Percentiles rank a stretch among this genome's conserved stretches.
Evolutionary conservation across 2,888 invertebrate species (phyloP).

Genomic region (Orthosia gothica): DNA sequence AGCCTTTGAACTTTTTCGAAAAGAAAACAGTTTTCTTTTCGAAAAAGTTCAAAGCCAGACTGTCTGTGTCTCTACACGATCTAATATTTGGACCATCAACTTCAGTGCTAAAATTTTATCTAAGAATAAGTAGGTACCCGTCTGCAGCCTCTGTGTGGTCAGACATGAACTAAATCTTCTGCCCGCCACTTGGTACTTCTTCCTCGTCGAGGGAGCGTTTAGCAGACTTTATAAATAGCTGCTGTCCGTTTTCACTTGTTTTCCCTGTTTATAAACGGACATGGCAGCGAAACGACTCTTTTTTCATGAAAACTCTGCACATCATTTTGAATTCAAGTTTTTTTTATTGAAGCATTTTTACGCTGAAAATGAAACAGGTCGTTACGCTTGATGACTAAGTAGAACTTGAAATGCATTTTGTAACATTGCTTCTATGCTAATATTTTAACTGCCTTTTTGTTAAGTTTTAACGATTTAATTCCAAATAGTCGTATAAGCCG

Average conservation of each 20-base stretch:
- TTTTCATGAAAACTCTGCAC: constrained; percentile 41
- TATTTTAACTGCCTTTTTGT: constrained; percentile 12
- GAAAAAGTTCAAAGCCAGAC: no score
- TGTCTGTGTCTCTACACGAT: background rate
- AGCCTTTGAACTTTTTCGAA: no score
- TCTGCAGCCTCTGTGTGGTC: constrained; percentile 6
- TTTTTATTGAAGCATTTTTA: constrained; percentile 23
- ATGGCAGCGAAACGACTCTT: constrained; percentile 42
- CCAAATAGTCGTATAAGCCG: background rate
- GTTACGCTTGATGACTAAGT: background rate
- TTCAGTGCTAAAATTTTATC: constrained; percentile 20
- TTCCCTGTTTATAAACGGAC: constrained; percentile 62
- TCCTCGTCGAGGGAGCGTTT: constrained; percentile 67
- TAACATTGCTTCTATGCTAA: background rate
- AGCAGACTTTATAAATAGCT: constrained; percentile 70
- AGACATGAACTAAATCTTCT: constrained; percentile 39
- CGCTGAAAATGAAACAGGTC: background rate
- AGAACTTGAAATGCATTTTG: background rate
- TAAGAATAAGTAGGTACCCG: constrained; percentile 17
- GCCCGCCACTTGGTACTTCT: constrained; percentile 12
- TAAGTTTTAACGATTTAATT: background rate
- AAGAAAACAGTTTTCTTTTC: no score
- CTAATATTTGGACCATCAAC: constrained; percentile 7
- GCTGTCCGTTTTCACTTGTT: constrained; percentile 70
- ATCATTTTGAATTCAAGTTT: constrained; percentile 24